Evolutionary conservation across 1,140 invertebrate species (phyloP).

Genomic region (Habropoda laboriosa): DNA sequence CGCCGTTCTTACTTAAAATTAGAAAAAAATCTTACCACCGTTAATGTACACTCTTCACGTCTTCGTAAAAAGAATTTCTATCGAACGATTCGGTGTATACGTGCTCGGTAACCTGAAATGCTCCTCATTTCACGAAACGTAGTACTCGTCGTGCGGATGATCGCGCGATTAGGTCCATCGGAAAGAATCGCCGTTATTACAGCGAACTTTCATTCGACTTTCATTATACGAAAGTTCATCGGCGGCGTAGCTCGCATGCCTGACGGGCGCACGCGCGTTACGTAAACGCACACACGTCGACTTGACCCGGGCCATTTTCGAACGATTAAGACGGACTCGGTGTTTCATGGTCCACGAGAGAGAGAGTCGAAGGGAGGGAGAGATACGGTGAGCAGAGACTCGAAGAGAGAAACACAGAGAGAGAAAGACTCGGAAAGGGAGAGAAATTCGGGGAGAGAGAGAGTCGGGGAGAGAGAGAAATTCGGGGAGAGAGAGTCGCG

Average conservation of each 20-base stretch:
- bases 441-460: no score
- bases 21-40: no score
- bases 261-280: not conserved
- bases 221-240: conserved; percentile 45
- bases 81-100: not conserved
- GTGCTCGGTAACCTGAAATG: not conserved
- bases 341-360: no score
- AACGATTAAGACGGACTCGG: conserved; percentile 27
- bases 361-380: no score
- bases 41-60: no score
- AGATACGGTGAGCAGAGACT: no score
- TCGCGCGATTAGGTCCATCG: not conserved
- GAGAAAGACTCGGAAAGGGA: no score
- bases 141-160: not conserved
- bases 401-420: no score
- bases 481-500: conserved; percentile 5
- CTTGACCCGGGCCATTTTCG: conserved; percentile 26
- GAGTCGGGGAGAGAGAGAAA: no score
- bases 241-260: not conserved
- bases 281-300: conserved; percentile 13
- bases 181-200: conserved; percentile 27
- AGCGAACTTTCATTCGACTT: conserved; percentile 38
- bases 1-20: no score
- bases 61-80: no score
- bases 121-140: not conserved